Base-by-base conservation (phyloP, 35 echinoderm and acorn worm species). In the Holothuria glaberrima region DNA sequence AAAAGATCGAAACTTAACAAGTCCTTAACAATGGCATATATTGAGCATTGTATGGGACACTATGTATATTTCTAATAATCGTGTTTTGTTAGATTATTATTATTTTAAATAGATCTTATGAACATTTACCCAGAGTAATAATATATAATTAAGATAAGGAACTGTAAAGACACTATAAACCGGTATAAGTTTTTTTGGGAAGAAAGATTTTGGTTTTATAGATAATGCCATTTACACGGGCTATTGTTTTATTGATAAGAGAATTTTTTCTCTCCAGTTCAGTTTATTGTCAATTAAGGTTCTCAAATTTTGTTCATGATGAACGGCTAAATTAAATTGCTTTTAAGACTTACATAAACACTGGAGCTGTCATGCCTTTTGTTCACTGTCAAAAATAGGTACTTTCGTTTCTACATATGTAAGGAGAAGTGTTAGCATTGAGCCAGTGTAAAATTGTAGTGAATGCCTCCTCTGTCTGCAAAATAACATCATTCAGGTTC, bases 271-370 rank as follows among this genome's bases (percentile, higher is more conserved):
- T 72, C 9, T 72, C 6, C 69, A 12, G 30, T 72, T 25, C 69
- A 72, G 69, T 72, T 72, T 72, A 31, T 72, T 72, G 69, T 32
- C 69, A 72, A 72, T 72, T 31, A 72, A 38, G 30, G 29, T 72
- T 72, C 9, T 25, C 25, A 17, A 32, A 33, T 30, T 72, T 72
- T 72, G 69, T 72, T 0, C 17, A 32, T 72, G 28, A 32, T 32
- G 69, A n/a, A 72, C 24, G 69, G 30, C 0, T 72, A 12, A 32
- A 29, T 32, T 9, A 32, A 6, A 25, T 14, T 25, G 24, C 69
- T 25, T 18, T 25, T 6, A 72, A 35, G 68, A 30, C 21, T 28
- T 32, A 72, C 6, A 1, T 10, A 72, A 72, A 30, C 17, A 72
- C 29, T 72, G 6, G 6, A 10, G 9, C n/a, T n/a, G n/a, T n/a